Conservation (phyloP, 2,113 vertebrate species). For the Dissostichus mawsoni region DNA sequence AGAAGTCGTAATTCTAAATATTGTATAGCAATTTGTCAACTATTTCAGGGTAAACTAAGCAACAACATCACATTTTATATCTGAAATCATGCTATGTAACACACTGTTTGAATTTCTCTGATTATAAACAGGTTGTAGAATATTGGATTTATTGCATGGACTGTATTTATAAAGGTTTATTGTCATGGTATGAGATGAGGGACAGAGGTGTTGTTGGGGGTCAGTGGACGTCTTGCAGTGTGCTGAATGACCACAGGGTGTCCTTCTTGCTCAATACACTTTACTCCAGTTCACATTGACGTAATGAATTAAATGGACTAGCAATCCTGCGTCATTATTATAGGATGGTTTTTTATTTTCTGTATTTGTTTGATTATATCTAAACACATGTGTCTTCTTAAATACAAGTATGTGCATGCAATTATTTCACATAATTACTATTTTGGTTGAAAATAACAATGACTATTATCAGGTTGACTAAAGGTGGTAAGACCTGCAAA, state of each 20-base stretch:
- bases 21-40: too few relatives aligned
- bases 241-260: constrained; percentile 52
- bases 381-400: not conserved
- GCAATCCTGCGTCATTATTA: not conserved
- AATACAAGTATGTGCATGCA: not conserved
- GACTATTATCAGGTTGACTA: not conserved
- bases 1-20: not conserved
- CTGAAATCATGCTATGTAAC: not conserved
- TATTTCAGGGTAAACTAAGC: not conserved
- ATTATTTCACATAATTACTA: not conserved
- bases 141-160: not conserved
- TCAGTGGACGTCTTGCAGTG: not conserved
- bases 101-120: not conserved
- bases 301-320: not conserved
- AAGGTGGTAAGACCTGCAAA: not conserved
- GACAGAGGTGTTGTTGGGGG: not conserved
- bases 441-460: not conserved
- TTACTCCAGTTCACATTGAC: constrained; percentile 1
- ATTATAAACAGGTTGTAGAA: not conserved
- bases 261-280: constrained; percentile 55
- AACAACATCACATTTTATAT: not conserved
- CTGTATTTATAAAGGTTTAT: too few relatives aligned
- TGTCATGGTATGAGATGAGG: not conserved
- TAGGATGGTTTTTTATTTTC: not conserved
- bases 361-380: not conserved